Evolutionary conservation across 2,888 invertebrate species (phyloP).

Genomic region (Epinotia nisella): DNA sequence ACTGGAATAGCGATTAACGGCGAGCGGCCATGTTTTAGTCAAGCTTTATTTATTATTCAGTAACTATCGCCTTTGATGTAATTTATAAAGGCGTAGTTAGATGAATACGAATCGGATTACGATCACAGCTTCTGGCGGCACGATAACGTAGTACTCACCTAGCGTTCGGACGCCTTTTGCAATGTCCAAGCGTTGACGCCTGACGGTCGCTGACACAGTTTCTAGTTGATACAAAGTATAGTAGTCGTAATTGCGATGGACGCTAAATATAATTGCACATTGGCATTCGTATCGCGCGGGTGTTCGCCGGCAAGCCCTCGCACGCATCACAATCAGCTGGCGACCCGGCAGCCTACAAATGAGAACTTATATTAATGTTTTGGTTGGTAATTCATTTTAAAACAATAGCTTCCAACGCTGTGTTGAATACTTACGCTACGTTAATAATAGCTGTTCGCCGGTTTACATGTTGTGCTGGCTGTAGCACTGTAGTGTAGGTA

Average conservation of each 20-base stretch:
- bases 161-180: conserved; percentile 37
- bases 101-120: conserved; percentile 47
- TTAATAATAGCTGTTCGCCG: conserved; percentile 45
- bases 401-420: conserved; percentile 59
- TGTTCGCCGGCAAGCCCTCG: conserved; percentile 63
- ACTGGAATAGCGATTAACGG: conserved; percentile 45
- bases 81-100: conserved; percentile 53
- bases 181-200: conserved; percentile 46
- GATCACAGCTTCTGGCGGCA: conserved; percentile 45
- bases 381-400: conserved; percentile 60
- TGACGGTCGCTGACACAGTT: conserved; percentile 65
- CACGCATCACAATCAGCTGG: conserved; percentile 75
- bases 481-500: no score
- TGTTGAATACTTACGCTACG: conserved; percentile 55
- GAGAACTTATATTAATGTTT: conserved; percentile 66
- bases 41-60: conserved; percentile 54
- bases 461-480: conserved; percentile 36
- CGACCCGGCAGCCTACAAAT: conserved; percentile 73
- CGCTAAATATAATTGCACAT: conserved; percentile 76
- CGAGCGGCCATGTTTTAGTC: conserved; percentile 47
- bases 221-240: conserved; percentile 66
- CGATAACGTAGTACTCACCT: conserved; percentile 52
- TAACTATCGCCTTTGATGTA: conserved; percentile 49
- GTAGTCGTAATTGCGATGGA: conserved; percentile 62
- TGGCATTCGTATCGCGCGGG: conserved; percentile 68